Evolutionary conservation across 1,140 invertebrate species (phyloP).

Genomic region (Monochamus saltuarius): DNA sequence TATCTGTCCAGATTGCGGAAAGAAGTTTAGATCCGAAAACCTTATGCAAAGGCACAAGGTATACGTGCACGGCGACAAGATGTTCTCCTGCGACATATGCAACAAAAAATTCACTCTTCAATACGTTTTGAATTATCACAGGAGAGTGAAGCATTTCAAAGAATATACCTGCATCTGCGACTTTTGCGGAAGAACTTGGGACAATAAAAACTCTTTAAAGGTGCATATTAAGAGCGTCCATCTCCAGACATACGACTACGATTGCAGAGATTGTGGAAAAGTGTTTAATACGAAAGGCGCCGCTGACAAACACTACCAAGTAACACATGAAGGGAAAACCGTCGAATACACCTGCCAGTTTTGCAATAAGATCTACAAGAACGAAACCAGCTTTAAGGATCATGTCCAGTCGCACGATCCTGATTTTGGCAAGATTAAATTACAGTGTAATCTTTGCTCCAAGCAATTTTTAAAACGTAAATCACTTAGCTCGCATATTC

Average conservation of each 20-base stretch:
- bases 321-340: neutral
- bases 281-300: no score
- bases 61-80: no score
- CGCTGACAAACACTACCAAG: neutral
- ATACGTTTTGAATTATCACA: conserved; percentile 11
- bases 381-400: neutral
- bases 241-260: no score
- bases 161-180: conserved; percentile 4
- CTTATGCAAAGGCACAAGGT: no score
- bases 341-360: no score
- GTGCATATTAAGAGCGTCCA: no score
- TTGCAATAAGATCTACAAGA: conserved; percentile 4
- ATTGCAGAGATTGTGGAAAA: no score
- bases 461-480: conserved; percentile 10
- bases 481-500: no score
- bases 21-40: no score
- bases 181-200: conserved; percentile 5
- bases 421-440: neutral
- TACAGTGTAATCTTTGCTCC: neutral
- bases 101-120: neutral
- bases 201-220: neutral
- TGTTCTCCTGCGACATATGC: conserved; percentile 11
- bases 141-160: conserved; percentile 5
- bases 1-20: no score
- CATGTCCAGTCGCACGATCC: conserved; percentile 10